phyloP scores from a whole-genome alignment of 2,888 invertebrate genomes.

The Ochropleura leucogaster region DNA sequence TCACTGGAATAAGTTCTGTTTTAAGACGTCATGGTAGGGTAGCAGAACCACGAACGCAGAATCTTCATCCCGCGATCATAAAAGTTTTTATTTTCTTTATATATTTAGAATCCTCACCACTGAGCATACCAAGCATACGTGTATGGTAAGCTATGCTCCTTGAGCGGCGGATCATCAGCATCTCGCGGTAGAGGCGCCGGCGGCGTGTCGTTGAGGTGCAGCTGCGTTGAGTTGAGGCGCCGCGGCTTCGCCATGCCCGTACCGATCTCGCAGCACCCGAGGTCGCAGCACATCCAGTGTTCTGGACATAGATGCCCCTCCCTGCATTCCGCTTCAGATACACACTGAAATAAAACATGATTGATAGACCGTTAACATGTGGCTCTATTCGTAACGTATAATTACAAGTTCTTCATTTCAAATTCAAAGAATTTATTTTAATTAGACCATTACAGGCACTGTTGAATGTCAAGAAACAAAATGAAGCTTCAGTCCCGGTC shows the following conservation, averaged over 20 bases:
- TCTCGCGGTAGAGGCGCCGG: conserved; percentile 76
- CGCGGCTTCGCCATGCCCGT: conserved; percentile 85
- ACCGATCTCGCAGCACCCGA: conserved; percentile 91
- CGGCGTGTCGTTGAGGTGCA: conserved; percentile 69
- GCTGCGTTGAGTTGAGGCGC: conserved; percentile 66
- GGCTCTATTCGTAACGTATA: not conserved
- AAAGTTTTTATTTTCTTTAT: too few relatives aligned
- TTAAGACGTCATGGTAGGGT: too few relatives aligned
- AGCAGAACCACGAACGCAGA: too few relatives aligned
- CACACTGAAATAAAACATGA: conserved; percentile 76
- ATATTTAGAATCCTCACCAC: conserved; percentile 72
- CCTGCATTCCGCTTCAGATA: conserved; percentile 87
- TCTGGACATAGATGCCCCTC: conserved; percentile 93
- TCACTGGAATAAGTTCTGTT: too few relatives aligned
- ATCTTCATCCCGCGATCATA: too few relatives aligned
- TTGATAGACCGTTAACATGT: not conserved
- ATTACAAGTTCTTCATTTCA: too few relatives aligned
- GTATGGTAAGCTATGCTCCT: conserved; percentile 68
- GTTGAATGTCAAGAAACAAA: too few relatives aligned
- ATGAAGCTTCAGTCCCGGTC: too few relatives aligned
- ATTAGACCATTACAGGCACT: too few relatives aligned
- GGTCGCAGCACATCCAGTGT: conserved; percentile 94
- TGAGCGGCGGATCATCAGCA: conserved; percentile 70
- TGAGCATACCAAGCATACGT: conserved; percentile 82
- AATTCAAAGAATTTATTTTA: too few relatives aligned